Evolutionary conservation across 1,140 invertebrate genomes (phyloP), one percentile per base, ranked within the genome.

Genomic region (Heliconius hewitsoni): DNA sequence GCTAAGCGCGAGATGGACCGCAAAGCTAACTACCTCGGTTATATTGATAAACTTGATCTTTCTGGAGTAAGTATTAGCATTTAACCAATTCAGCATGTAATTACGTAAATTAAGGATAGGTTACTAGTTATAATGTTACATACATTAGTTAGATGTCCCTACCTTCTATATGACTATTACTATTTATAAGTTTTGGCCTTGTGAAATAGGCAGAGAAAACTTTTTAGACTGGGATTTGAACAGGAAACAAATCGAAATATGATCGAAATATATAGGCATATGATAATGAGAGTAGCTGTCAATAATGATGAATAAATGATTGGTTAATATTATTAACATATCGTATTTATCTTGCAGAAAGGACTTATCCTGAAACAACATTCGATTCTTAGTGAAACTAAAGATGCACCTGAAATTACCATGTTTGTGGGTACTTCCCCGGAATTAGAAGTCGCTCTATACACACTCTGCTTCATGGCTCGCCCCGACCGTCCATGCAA

Each of bases 351-450:
- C 66, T 88, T 88, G 76, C 90, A 93, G 93, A 93, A 94, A 92
- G 92, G 92, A 39, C n/a, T 93, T 39, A 94, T 94, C 57, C 84
- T 93, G 11, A 94, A 94, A 76, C 91, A 94, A 77, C 92, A 93
- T 80, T 93, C 92, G 0, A 80, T 93, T 30, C 82, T 94, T 9
- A 93, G 92, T 71, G 91, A 93, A 23, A 94, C 93, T 0, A 94
- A 94, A 70, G 93, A 94, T 80, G 92, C 92, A 1, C 93, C 92
- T 8, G 91, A 94, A 77, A 84, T 93, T 23, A 93, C 77, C 30
- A 96, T 98, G 95, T 98, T 99, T 88, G 96, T 99, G 74, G 98
- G 98, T 30, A 98, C 98, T 1, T 98, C 98, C 77, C 98, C 98
- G 0, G 98, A 99, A 92, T 95, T 99, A 83, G 98, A 99, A 93